Conservation (phyloP, 2,888 invertebrate species). For the Agonopterix arenella region DNA sequence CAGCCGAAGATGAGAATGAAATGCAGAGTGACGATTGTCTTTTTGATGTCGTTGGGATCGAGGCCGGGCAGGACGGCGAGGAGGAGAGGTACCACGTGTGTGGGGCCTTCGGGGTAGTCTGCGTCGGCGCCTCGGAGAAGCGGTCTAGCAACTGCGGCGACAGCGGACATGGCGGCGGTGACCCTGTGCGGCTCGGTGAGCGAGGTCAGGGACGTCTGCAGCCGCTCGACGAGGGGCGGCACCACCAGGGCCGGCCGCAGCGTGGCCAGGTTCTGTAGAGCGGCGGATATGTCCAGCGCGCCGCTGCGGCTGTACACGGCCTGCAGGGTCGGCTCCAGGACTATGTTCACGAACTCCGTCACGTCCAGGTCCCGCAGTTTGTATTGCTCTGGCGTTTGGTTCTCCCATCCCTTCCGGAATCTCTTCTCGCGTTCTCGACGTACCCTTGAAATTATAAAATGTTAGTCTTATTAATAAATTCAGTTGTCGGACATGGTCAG, state of each 20-base stretch:
- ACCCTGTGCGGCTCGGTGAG: slow-evolving; percentile 92
- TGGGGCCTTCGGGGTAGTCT: slow-evolving; percentile 85
- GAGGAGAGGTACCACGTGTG: slow-evolving; percentile 88
- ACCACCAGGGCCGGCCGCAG: slow-evolving; percentile 89
- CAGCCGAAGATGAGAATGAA: slow-evolving; percentile 86
- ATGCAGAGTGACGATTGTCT: slow-evolving; percentile 85
- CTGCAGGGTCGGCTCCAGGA: slow-evolving; percentile 85
- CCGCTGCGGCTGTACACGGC: slow-evolving; percentile 87
- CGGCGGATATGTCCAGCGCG: slow-evolving; percentile 78
- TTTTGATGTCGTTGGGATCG: slow-evolving; percentile 91
- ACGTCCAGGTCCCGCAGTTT: slow-evolving; percentile 88
- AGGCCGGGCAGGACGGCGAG: slow-evolving; percentile 90
- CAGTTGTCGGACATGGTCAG: no score
- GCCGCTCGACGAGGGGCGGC: slow-evolving; percentile 87
- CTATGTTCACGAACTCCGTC: slow-evolving; percentile 85
- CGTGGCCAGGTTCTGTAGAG: slow-evolving; percentile 85
- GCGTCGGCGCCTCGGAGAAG: slow-evolving; percentile 74
- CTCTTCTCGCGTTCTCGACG: slow-evolving; percentile 79
- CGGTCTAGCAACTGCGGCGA: slow-evolving; percentile 82
- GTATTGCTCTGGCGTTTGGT: slow-evolving; percentile 79
- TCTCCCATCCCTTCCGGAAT: slow-evolving; percentile 82
- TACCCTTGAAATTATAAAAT: slow-evolving; percentile 43
- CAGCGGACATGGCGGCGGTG: slow-evolving; percentile 83
- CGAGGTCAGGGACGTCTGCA: slow-evolving; percentile 88
- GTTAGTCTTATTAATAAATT: no score